phyloP scores from a whole-genome alignment of 2,113 vertebrate genomes.

The Tragelaphus buxtoni region DNA sequence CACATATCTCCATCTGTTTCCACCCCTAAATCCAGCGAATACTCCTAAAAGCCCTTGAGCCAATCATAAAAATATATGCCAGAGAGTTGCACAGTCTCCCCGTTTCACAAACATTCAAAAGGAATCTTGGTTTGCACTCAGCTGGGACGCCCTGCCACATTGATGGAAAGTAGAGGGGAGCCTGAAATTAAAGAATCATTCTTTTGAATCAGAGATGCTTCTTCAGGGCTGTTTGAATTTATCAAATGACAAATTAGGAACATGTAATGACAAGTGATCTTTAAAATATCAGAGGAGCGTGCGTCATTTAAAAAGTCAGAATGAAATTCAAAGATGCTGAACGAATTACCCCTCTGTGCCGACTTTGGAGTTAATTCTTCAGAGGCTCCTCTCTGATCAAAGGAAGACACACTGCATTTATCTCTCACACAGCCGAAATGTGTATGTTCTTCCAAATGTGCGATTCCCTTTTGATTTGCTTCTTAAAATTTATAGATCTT shows the following conservation, averaged over 20 bases:
- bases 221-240: constrained; percentile 5
- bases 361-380: constrained; percentile 32
- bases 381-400: constrained; percentile 10
- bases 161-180: not conserved
- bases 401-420: not conserved
- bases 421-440: not conserved
- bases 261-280: constrained; percentile 29
- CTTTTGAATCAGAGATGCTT: not conserved
- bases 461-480: not conserved
- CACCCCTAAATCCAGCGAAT: not conserved
- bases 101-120: not conserved
- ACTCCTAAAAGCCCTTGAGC: not conserved
- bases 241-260: constrained; percentile 20
- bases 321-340: constrained; percentile 36
- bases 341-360: not conserved
- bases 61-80: not conserved
- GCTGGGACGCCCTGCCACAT: not conserved
- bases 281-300: constrained; percentile 43
- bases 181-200: not conserved
- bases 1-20: not conserved
- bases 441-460: constrained; percentile 14
- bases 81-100: not conserved
- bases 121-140: not conserved
- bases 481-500: constrained; percentile 30
- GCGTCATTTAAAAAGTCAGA: not conserved